Conservation (phyloP, 2,113 vertebrate species). For the Podilymbus podiceps region DNA sequence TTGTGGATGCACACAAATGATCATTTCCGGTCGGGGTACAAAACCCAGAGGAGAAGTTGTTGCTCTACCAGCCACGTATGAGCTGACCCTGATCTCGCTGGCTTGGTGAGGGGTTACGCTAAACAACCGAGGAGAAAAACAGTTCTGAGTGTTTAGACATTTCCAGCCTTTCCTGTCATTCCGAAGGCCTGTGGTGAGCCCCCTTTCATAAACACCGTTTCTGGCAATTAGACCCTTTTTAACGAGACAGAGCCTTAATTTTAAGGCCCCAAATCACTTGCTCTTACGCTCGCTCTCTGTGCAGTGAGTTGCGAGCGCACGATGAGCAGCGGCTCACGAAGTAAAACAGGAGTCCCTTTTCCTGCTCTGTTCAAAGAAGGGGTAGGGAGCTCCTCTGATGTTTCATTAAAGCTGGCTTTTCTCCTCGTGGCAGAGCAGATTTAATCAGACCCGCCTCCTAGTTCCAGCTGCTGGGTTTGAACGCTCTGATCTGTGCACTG, state of each 20-base stretch:
- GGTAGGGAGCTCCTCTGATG: slow-evolving; percentile 41
- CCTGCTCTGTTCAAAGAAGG: background rate
- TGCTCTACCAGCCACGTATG: background rate
- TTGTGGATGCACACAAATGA: background rate
- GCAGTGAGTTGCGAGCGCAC: background rate
- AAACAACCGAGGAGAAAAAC: background rate
- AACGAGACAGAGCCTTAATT: background rate
- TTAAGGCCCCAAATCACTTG: background rate
- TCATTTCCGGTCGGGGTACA: slow-evolving; percentile 13
- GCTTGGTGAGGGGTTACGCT: background rate
- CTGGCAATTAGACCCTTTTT: background rate
- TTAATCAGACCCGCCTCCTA: slow-evolving; percentile 68
- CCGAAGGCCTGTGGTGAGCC: background rate
- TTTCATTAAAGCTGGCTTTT: slow-evolving; percentile 66
- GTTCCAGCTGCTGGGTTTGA: slow-evolving; percentile 68
- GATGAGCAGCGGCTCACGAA: background rate
- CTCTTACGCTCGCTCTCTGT: background rate
- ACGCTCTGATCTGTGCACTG: slow-evolving; percentile 65
- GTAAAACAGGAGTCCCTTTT: background rate
- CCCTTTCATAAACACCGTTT: background rate
- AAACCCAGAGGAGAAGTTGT: background rate
- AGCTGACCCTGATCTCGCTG: background rate
- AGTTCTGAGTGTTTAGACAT: too few species aligned
- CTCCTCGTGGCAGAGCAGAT: slow-evolving; percentile 64
- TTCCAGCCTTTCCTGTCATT: background rate